These are phyloP conservation scores for Vollenhovia emeryi DNA, from an alignment of 1,140 invertebrate species.

Conservation along the genomic window DNA sequence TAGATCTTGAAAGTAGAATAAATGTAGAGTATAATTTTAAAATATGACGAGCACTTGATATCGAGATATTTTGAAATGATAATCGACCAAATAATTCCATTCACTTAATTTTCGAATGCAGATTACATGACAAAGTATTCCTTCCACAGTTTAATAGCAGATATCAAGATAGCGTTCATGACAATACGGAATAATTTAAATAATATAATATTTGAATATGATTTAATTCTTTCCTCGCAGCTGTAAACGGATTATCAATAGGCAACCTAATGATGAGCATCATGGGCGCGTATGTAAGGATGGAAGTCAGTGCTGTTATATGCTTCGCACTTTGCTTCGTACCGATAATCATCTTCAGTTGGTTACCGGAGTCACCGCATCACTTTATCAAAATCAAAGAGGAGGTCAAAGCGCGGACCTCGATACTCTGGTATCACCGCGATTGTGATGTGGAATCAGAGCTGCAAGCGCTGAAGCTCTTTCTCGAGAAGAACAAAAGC, in stretches of 20 bases:
- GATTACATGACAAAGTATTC: neutral
- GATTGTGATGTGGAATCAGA: constrained; percentile 86
- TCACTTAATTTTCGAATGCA: neutral
- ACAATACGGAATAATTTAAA: neutral
- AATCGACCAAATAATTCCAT: neutral
- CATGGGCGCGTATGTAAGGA: constrained; percentile 87
- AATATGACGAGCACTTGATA: neutral
- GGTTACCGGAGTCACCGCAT: constrained; percentile 91
- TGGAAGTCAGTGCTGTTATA: constrained; percentile 86
- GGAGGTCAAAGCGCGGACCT: constrained; percentile 86
- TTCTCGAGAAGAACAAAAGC: constrained; percentile 83
- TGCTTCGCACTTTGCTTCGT: constrained; percentile 86
- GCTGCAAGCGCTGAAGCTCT: constrained; percentile 86
- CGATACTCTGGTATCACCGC: constrained; percentile 87
- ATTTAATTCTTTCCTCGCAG: constrained; percentile 63
- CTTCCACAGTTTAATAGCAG: neutral
- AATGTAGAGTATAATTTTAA: constrained; percentile 84
- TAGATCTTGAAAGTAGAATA: constrained; percentile 85
- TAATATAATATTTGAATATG: neutral
- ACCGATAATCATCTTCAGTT: constrained; percentile 87
- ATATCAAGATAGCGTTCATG: neutral
- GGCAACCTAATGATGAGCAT: constrained; percentile 90
- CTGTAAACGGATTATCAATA: constrained; percentile 79
- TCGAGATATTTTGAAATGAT: neutral
- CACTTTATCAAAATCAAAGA: constrained; percentile 87